phyloP scores from a whole-genome alignment of 2,797 vertebrate genomes.

The Sebastes elongatus region DNA sequence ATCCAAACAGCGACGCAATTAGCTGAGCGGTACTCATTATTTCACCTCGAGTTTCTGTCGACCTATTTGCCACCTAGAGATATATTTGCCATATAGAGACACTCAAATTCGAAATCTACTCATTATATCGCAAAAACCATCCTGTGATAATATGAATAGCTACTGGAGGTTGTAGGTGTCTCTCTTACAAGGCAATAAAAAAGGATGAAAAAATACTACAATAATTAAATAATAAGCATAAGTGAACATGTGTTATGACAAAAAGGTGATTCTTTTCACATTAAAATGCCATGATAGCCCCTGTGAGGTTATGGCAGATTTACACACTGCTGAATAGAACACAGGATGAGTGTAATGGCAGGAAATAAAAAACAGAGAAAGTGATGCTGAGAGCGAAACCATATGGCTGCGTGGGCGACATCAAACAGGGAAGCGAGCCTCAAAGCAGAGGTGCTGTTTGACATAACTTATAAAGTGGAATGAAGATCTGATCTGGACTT shows the following conservation, averaged over 20 bases:
- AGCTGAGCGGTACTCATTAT: conserved; percentile 32
- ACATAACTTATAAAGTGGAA: conserved; percentile 71
- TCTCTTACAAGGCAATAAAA: background rate
- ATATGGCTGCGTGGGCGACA: conserved; percentile 70
- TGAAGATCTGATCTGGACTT: conserved; percentile 71
- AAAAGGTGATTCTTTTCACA: conserved; percentile 46
- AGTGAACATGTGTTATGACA: conserved; percentile 12
- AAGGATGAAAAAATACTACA: background rate
- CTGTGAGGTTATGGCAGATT: conserved; percentile 59
- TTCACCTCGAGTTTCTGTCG: conserved; percentile 25
- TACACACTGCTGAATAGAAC: conserved; percentile 58
- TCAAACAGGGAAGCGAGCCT: conserved; percentile 62
- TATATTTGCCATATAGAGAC: background rate
- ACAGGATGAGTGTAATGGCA: conserved; percentile 51
- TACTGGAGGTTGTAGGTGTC: background rate
- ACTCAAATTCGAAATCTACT: conserved; percentile 10
- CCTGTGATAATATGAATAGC: conserved; percentile 1
- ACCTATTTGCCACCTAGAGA: background rate
- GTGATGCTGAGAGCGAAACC: conserved; percentile 62
- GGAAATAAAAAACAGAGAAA: conserved; percentile 58
- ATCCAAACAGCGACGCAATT: conserved; percentile 38
- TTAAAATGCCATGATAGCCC: conserved; percentile 32
- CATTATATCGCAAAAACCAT: conserved; percentile 16
- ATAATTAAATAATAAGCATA: conserved; percentile 2
- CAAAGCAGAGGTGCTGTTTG: conserved; percentile 70